phyloP scores from a whole-genome alignment of 2,888 invertebrate genomes.

The Cantharis rufa region DNA sequence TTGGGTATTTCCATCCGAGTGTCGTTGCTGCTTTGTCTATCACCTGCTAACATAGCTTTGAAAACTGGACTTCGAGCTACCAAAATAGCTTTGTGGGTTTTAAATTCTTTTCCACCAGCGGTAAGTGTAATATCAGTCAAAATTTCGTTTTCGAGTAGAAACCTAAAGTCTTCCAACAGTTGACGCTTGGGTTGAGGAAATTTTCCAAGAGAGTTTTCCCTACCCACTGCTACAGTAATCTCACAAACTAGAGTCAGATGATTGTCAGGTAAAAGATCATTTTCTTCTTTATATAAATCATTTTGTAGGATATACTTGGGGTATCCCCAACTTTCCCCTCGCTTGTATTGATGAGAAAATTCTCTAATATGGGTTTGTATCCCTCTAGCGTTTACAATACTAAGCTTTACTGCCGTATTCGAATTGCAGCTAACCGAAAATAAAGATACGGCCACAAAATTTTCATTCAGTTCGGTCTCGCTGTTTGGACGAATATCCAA shows the following conservation, averaged over 20 bases:
- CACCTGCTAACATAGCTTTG: slow-evolving; percentile 78
- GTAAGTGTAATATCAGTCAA: neutral
- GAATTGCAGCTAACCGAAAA: neutral
- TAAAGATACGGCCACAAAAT: neutral
- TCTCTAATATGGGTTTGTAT: neutral
- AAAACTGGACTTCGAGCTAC: slow-evolving; percentile 99
- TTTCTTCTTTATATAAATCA: neutral
- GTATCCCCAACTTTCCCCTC: neutral
- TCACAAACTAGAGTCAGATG: neutral
- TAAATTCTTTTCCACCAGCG: slow-evolving; percentile 77
- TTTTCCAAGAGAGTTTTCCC: neutral
- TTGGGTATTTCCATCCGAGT: slow-evolving; percentile 96
- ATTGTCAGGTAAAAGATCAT: neutral
- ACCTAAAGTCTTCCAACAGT: neutral
- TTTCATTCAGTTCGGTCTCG: neutral
- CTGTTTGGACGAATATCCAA: neutral
- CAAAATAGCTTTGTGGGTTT: slow-evolving; percentile 97
- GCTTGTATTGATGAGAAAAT: neutral
- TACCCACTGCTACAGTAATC: neutral
- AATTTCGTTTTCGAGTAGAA: neutral
- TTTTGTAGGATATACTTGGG: neutral
- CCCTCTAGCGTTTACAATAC: neutral
- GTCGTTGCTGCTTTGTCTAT: slow-evolving; percentile 84
- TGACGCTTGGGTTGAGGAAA: neutral
- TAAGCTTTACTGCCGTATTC: neutral